phyloP scores from a whole-genome alignment of 2,888 invertebrate species.

The Resseliella maxima region DNA sequence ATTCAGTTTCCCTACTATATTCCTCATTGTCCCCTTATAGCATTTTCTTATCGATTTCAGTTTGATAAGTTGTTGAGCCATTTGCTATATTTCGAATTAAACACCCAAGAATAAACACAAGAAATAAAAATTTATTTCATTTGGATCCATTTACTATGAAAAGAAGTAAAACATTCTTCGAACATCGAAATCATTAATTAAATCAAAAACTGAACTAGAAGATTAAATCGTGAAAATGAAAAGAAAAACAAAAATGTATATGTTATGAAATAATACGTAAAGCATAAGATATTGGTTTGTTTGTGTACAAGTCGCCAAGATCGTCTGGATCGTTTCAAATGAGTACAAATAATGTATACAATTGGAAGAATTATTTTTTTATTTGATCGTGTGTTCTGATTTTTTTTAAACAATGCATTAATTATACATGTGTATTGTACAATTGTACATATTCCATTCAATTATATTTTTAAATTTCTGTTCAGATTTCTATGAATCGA shows the following conservation, averaged over 20 bases:
- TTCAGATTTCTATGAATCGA: too few relatives aligned
- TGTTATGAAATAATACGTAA: conserved; percentile 1
- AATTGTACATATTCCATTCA: too few relatives aligned
- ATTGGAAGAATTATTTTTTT: background rate
- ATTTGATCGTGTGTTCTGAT: background rate
- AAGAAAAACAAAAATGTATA: background rate
- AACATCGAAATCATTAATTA: conserved; percentile 39
- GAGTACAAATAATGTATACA: conserved; percentile 16
- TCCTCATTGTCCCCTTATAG: background rate
- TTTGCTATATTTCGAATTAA: background rate
- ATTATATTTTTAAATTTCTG: too few relatives aligned
- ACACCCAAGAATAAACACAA: background rate
- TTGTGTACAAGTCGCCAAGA: background rate
- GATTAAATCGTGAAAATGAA: conserved; percentile 18
- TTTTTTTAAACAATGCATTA: background rate
- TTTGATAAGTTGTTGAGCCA: conserved; percentile 10
- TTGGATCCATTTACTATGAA: conserved; percentile 37
- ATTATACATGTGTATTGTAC: too few relatives aligned
- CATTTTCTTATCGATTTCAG: background rate
- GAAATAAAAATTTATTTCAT: background rate
- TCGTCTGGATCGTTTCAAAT: background rate
- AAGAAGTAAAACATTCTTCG: background rate
- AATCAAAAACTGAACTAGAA: conserved; percentile 27
- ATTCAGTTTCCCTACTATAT: background rate
- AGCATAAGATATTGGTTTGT: background rate